These are phyloP conservation scores for Eristalis intricaria DNA, from an alignment of 2,888 invertebrate genomes.

Conservation along the genomic window DNA sequence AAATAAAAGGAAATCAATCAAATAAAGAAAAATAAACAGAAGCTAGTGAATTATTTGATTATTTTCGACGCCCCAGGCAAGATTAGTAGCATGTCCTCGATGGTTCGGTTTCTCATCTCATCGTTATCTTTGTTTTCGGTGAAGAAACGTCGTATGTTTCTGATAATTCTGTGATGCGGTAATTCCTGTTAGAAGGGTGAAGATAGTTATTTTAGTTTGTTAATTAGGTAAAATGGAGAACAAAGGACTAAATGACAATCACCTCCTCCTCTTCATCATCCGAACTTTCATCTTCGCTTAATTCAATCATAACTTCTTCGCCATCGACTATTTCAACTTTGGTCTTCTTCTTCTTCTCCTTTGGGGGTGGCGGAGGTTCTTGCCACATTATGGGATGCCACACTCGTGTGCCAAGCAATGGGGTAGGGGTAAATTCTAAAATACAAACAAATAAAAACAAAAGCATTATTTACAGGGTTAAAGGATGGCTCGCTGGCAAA, in stretches of 20 bases:
- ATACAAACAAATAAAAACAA: constrained; percentile 67
- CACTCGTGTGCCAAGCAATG: constrained; percentile 83
- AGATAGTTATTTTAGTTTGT: constrained; percentile 53
- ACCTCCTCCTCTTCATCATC: constrained; percentile 79
- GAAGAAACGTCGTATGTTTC: constrained; percentile 83
- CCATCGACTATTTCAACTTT: constrained; percentile 80
- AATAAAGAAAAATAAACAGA: background rate
- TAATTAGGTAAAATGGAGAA: constrained; percentile 35
- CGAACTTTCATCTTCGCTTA: constrained; percentile 80
- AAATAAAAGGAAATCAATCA: constrained; percentile 35
- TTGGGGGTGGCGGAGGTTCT: constrained; percentile 81
- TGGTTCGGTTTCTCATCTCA: constrained; percentile 79
- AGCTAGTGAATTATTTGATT: constrained; percentile 36
- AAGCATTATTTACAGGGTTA: constrained; percentile 64
- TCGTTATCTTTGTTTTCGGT: constrained; percentile 80
- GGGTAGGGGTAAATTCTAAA: constrained; percentile 82
- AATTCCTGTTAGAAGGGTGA: constrained; percentile 81
- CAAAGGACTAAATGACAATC: constrained; percentile 66
- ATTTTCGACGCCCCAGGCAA: constrained; percentile 78
- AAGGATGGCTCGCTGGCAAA: background rate
- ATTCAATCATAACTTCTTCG: constrained; percentile 80
- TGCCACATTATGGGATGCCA: constrained; percentile 87
- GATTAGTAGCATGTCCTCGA: constrained; percentile 81
- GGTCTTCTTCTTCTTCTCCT: constrained; percentile 81
- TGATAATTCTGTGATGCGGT: constrained; percentile 85